Percentiles rank a stretch among this genome's conserved stretches.
Conservation (phyloP, 2,113 vertebrate species). For the Oreochromis aureus region DNA sequence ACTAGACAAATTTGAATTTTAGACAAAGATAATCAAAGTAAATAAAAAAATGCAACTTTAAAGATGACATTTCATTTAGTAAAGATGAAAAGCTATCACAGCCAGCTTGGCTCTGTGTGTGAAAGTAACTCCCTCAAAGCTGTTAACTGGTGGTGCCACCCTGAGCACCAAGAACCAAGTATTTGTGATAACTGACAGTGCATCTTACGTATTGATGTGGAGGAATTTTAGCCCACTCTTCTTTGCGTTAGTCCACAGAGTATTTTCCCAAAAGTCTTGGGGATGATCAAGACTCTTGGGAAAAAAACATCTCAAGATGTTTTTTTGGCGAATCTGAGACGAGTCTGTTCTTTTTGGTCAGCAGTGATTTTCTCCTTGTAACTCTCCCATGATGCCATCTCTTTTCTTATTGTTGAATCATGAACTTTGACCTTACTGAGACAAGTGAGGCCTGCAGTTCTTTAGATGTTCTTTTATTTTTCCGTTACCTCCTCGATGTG, state of each 20-base stretch:
- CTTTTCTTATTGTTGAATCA: not conserved
- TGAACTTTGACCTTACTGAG: not conserved
- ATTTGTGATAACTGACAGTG: not conserved
- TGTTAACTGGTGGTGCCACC: not conserved
- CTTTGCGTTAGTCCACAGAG: too few relatives aligned
- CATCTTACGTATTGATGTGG: too few relatives aligned
- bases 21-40: not conserved
- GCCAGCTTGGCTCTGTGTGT: not conserved
- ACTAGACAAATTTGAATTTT: not conserved
- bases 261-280: too few relatives aligned
- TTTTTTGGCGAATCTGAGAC: not conserved
- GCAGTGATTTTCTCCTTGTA: not conserved
- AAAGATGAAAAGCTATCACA: not conserved
- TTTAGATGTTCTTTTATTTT: not conserved
- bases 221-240: too few relatives aligned
- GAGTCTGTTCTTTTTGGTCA: not conserved
- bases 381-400: not conserved
- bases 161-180: not conserved
- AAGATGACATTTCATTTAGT: not conserved
- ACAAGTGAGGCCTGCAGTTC: not conserved
- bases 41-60: not conserved
- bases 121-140: not conserved
- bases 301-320: too few relatives aligned
- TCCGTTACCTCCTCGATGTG: not conserved
- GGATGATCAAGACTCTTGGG: too few relatives aligned